phyloP scores from a whole-genome alignment of 2,797 vertebrate species.

The Hypotaenidia philippensis region DNA sequence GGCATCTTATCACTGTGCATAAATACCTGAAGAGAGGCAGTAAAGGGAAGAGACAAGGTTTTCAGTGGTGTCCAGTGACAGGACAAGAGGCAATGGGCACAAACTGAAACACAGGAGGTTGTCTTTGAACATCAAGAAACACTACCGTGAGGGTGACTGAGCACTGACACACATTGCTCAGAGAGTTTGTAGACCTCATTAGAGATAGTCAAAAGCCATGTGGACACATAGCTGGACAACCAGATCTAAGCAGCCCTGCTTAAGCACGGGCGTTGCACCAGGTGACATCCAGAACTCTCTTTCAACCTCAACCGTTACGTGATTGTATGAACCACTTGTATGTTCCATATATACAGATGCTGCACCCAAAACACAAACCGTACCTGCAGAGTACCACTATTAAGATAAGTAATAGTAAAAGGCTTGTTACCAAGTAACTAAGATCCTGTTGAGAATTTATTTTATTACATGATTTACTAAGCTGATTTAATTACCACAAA shows the following conservation, averaged over 20 bases:
- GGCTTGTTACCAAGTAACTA: neutral
- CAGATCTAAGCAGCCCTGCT: neutral
- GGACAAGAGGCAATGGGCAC: neutral
- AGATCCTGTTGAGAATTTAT: neutral
- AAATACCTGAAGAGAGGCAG: neutral
- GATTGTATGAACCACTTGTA: neutral
- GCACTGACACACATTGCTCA: too few species aligned
- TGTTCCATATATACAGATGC: neutral
- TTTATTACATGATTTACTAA: constrained; percentile 26
- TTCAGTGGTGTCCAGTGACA: neutral
- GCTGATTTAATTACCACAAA: constrained; percentile 18
- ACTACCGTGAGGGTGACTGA: neutral
- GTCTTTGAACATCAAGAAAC: neutral
- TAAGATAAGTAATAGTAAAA: neutral
- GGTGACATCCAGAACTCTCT: neutral
- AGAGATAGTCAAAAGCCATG: neutral
- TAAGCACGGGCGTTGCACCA: neutral
- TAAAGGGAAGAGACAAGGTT: neutral
- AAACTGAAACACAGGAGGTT: neutral
- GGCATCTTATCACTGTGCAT: neutral
- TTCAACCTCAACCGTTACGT: neutral
- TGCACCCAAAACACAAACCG: neutral
- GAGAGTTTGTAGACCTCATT: neutral
- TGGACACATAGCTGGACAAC: neutral
- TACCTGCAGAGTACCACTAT: neutral